phyloP scores from a whole-genome alignment of 2,888 invertebrate genomes.

The Carabus problematicus region DNA sequence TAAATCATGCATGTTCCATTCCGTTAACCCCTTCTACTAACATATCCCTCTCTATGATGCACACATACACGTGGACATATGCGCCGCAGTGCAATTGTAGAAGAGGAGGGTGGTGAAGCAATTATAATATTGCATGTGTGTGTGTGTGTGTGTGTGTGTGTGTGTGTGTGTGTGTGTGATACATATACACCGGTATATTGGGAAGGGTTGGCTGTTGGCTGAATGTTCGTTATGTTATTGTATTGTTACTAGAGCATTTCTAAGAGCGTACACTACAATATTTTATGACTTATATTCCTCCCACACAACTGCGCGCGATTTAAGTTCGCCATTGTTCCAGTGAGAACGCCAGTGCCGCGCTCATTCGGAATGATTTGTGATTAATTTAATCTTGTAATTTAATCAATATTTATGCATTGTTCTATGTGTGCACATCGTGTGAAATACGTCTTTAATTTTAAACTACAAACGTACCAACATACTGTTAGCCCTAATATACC shows the following conservation, averaged over 20 bases:
- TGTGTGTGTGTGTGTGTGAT: not conserved
- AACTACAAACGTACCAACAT: too few relatives aligned
- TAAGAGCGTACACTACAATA: not conserved
- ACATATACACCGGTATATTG: not conserved
- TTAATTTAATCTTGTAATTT: too few relatives aligned
- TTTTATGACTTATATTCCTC: too few relatives aligned
- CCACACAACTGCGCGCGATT: not conserved
- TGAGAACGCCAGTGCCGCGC: too few relatives aligned
- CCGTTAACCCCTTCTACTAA: not conserved
- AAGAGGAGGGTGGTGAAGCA: too few relatives aligned
- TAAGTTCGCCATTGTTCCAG: too few relatives aligned
- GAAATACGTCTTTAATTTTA: too few relatives aligned
- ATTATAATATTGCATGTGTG: not conserved
- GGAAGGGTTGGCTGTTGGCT: not conserved
- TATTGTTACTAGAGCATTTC: not conserved
- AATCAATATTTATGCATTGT: too few relatives aligned
- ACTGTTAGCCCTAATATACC: too few relatives aligned
- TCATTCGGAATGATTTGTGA: too few relatives aligned
- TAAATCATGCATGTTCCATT: conserved; percentile 16
- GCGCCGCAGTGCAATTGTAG: not conserved
- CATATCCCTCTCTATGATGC: not conserved
- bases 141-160: conserved; percentile 1
- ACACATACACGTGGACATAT: conserved; percentile 3
- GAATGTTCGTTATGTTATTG: not conserved
- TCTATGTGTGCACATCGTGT: too few relatives aligned